A percentile compares a stretch with the other conserved stretches of the same genome.
Conservation (phyloP, 2,113 vertebrate genomes). For the Poicephalus meyeri region DNA sequence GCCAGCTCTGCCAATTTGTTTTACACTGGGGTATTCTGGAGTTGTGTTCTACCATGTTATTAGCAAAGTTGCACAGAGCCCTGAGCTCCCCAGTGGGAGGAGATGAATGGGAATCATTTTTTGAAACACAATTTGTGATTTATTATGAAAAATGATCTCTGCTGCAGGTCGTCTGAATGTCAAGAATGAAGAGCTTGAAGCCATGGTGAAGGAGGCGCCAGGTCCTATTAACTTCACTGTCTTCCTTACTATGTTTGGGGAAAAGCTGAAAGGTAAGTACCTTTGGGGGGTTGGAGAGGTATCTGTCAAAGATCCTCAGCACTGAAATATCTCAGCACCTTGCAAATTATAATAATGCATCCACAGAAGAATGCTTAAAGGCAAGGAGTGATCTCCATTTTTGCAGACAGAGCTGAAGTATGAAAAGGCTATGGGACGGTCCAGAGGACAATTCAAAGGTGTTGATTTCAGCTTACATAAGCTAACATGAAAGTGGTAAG, state of each 20-base stretch:
- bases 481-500: conserved; percentile 5
- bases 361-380: conserved; percentile 42
- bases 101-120: conserved; percentile 49
- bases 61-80: conserved; percentile 45
- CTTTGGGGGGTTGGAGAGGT: conserved; percentile 56
- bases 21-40: background rate
- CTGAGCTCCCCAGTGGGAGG: conserved; percentile 46
- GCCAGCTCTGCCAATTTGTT: conserved; percentile 26
- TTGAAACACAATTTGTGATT: conserved; percentile 55
- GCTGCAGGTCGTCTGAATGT: conserved; percentile 85
- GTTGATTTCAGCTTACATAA: conserved; percentile 35
- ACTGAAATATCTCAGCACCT: conserved; percentile 51
- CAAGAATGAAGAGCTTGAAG: conserved; percentile 89
- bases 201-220: conserved; percentile 87
- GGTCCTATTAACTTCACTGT: conserved; percentile 91
- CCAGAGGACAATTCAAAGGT: conserved; percentile 33
- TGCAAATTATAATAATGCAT: conserved; percentile 28
- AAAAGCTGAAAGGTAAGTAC: conserved; percentile 90
- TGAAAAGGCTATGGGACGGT: background rate
- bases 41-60: conserved; percentile 38
- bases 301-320: conserved; percentile 57
- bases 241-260: conserved; percentile 90
- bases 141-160: conserved; percentile 54
- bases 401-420: conserved; percentile 27
- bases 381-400: conserved; percentile 45